Evolutionary conservation across 2,113 vertebrate genomes (phyloP).

Genomic region (Callipepla squamata): DNA sequence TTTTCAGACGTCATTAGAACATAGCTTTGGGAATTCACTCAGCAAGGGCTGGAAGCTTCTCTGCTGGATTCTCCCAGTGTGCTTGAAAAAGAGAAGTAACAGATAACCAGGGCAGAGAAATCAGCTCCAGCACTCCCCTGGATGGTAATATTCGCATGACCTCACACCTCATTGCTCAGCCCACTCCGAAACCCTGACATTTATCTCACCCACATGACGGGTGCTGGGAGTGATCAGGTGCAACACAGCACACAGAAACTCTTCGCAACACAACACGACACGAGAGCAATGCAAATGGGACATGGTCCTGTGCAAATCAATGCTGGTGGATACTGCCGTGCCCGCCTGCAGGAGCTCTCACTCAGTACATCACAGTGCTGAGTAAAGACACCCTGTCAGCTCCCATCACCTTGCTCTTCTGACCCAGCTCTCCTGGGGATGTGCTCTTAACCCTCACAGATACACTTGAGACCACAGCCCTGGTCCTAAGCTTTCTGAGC

Average conservation of each 20-base stretch:
- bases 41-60: background rate
- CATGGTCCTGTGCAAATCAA: fast-evolving
- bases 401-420: background rate
- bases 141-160: background rate
- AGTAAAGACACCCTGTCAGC: background rate
- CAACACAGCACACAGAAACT: fast-evolving
- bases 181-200: background rate
- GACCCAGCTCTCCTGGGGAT: background rate
- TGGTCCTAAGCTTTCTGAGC: background rate
- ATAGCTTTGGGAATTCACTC: background rate
- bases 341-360: background rate
- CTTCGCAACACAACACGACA: background rate
- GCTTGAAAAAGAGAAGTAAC: background rate
- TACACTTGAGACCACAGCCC: background rate
- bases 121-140: background rate
- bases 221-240: background rate
- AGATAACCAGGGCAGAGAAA: background rate
- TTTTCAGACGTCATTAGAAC: background rate
- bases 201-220: background rate
- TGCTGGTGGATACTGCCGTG: fast-evolving
- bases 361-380: background rate
- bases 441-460: background rate
- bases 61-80: background rate
- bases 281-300: fast-evolving
- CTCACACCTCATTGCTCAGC: background rate